These are phyloP conservation scores for Caenorhabditis sulstoni DNA, from an alignment of 2,888 invertebrate species.

Conservation along the genomic window DNA sequence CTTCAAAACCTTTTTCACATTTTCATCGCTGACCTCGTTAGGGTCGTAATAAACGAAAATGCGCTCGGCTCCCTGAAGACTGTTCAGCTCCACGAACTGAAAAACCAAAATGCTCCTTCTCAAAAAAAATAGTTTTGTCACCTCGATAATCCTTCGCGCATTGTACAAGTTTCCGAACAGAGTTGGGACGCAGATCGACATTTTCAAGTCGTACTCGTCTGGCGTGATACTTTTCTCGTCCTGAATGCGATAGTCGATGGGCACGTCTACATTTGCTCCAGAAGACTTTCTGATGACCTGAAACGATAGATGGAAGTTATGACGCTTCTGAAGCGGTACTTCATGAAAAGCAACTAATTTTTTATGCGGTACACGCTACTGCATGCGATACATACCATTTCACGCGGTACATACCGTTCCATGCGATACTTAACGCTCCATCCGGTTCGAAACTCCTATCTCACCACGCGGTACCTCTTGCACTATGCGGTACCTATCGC, in stretches of 20 bases:
- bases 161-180: conserved; percentile 61
- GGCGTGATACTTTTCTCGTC: conserved; percentile 44
- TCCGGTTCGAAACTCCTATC: too few relatives aligned
- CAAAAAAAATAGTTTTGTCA: too few relatives aligned
- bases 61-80: conserved; percentile 61
- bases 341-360: too few relatives aligned
- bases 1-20: conserved; percentile 34
- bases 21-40: conserved; percentile 13
- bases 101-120: not conserved
- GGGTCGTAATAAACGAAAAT: conserved; percentile 58
- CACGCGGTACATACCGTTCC: too few relatives aligned
- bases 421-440: too few relatives aligned
- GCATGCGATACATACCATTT: too few relatives aligned
- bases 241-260: conserved; percentile 50
- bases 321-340: too few relatives aligned
- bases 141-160: conserved; percentile 58
- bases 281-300: conserved; percentile 18
- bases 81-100: conserved; percentile 67
- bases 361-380: too few relatives aligned
- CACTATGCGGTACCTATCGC: too few relatives aligned
- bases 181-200: conserved; percentile 65
- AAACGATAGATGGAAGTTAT: not conserved
- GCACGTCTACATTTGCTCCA: conserved; percentile 5
- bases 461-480: too few relatives aligned
- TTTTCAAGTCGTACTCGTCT: conserved; percentile 40